phyloP scores from a whole-genome alignment of 1,140 invertebrate species.

The Tetraneura akinire region DNA sequence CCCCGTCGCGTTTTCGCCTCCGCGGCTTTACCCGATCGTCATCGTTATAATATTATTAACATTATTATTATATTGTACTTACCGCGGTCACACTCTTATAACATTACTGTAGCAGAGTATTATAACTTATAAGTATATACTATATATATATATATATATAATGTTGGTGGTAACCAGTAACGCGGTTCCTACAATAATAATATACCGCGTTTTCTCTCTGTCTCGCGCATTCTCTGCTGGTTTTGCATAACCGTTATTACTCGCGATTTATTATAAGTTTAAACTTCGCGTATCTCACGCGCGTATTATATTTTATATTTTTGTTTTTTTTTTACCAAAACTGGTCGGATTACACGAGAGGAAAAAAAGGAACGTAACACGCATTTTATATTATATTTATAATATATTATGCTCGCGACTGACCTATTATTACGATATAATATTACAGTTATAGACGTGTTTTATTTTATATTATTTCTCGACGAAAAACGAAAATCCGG shows the following conservation, averaged over 20 bases:
- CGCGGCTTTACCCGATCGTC: no score
- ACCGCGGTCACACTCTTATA: no score
- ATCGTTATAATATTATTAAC: no score
- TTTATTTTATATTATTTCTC: no score
- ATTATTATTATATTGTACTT: no score
- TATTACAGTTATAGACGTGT: constrained; percentile 26
- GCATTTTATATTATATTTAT: not conserved
- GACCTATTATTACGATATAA: not conserved
- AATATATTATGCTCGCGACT: not conserved
- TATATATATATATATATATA: no score
- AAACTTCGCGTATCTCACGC: not conserved
- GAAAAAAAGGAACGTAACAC: not conserved
- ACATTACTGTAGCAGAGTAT: no score
- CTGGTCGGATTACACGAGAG: not conserved
- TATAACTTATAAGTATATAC: no score
- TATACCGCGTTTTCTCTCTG: not conserved
- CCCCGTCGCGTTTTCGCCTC: not conserved
- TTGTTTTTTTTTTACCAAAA: not conserved
- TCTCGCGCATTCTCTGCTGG: not conserved
- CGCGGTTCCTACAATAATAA: not conserved
- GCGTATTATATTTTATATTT: not conserved
- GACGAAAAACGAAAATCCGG: constrained; percentile 23
- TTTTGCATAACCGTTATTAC: constrained; percentile 35
- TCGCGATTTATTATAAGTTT: not conserved
- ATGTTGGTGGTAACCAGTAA: no score